A percentile compares a stretch with the other conserved stretches of the same genome.
phyloP scores from a whole-genome alignment of 2,797 vertebrate species.

The Heliangelus exortis region DNA sequence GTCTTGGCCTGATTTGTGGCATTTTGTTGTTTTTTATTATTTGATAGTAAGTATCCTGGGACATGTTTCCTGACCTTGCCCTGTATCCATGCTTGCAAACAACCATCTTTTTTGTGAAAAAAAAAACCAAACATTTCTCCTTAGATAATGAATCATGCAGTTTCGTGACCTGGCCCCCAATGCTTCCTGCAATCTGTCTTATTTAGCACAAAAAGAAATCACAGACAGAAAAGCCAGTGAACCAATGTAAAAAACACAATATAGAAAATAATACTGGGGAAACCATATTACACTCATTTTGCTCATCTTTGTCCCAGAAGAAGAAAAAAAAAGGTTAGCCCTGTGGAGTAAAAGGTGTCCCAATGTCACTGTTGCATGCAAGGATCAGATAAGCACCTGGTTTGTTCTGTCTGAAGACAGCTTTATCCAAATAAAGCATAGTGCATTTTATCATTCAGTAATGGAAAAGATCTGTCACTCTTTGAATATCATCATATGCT shows the following conservation, averaged over 20 bases:
- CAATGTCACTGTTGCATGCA: not conserved
- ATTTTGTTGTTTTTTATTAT: not conserved
- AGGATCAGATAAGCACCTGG: slow-evolving; percentile 71
- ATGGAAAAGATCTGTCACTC: slow-evolving; percentile 81
- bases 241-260: not conserved
- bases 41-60: not conserved
- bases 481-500: slow-evolving; percentile 81
- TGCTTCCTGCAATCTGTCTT: slow-evolving; percentile 7
- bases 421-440: slow-evolving; percentile 79
- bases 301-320: slow-evolving; percentile 8
- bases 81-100: slow-evolving; percentile 12
- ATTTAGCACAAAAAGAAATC: slow-evolving; percentile 34
- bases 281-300: slow-evolving; percentile 18
- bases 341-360: slow-evolving; percentile 62
- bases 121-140: slow-evolving; percentile 19
- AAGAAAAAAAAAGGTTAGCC: not conserved
- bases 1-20: not conserved
- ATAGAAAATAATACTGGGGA: not conserved
- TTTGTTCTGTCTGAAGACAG: slow-evolving; percentile 72
- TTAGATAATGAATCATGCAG: slow-evolving; percentile 13
- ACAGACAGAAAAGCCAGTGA: not conserved
- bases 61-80: not conserved
- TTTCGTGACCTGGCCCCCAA: not conserved
- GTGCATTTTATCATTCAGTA: slow-evolving; percentile 78
- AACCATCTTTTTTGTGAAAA: not conserved